Percentiles rank a stretch among this genome's conserved stretches.
Conservation (phyloP, 2,113 vertebrate species). For the Polypterus bichir region DNA sequence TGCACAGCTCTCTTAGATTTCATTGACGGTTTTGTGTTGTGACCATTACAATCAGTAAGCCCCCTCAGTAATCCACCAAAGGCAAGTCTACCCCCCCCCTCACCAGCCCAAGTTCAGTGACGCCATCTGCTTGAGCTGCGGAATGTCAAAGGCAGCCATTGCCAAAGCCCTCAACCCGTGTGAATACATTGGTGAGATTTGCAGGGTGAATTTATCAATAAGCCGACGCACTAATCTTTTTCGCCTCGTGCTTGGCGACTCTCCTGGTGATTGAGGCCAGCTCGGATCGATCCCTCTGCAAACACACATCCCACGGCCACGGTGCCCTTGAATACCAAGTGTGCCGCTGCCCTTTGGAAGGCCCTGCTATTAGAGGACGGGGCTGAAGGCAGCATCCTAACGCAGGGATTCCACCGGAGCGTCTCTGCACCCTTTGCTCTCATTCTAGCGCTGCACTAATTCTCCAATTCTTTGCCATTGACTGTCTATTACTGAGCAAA, state of each 20-base stretch:
- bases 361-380: constrained; percentile 39
- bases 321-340: constrained; percentile 46
- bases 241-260: constrained; percentile 25
- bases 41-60: too few species aligned
- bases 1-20: too few species aligned
- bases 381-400: constrained; percentile 40
- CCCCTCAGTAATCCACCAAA: too few species aligned
- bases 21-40: too few species aligned
- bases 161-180: constrained; percentile 44
- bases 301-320: constrained; percentile 34
- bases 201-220: constrained; percentile 44
- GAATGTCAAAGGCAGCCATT: constrained; percentile 32
- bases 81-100: too few species aligned
- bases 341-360: constrained; percentile 18
- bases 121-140: constrained; percentile 2
- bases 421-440: constrained; percentile 16
- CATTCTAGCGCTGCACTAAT: constrained; percentile 17
- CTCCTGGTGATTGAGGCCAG: constrained; percentile 19
- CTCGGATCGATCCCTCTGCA: constrained; percentile 55
- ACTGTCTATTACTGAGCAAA: constrained; percentile 27
- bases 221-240: constrained; percentile 18
- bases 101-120: too few species aligned
- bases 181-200: constrained; percentile 57
- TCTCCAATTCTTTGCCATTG: constrained; percentile 34
- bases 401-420: constrained; percentile 18